phyloP scores from a whole-genome alignment of 2,113 vertebrate species.

The Gorilla gorilla region DNA sequence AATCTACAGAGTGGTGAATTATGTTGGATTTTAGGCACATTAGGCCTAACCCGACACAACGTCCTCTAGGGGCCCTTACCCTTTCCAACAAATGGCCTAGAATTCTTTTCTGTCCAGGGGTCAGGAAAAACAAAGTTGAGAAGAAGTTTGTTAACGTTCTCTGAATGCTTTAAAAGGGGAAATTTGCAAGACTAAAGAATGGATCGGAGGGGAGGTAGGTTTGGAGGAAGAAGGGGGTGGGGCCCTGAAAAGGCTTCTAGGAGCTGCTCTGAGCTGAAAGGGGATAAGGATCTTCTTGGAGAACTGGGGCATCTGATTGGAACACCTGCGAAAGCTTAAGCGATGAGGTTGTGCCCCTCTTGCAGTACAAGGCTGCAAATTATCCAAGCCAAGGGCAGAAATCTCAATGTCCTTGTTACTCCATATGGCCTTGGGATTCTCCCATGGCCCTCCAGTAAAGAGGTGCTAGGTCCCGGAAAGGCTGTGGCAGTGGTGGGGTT shows the following conservation, averaged over 20 bases:
- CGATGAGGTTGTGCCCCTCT: not conserved
- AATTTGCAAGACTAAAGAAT: constrained; percentile 32
- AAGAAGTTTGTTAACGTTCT: not conserved
- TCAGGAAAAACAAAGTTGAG: not conserved
- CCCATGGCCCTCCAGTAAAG: not conserved
- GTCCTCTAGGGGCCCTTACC: not conserved
- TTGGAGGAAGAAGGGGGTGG: not conserved
- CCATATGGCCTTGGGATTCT: not conserved
- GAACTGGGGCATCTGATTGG: not conserved
- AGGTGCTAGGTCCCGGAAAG: not conserved
- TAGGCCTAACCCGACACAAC: not conserved
- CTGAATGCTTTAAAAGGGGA: not conserved
- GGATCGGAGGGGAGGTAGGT: not conserved
- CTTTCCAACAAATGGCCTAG: not conserved
- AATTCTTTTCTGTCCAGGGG: not conserved
- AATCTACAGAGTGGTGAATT: not conserved
- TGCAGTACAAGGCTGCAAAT: not conserved
- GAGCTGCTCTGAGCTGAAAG: not conserved
- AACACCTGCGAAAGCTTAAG: not conserved
- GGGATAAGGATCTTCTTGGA: not conserved
- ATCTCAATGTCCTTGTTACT: not conserved
- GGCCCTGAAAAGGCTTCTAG: not conserved
- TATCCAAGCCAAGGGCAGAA: not conserved
- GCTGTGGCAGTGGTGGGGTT: not conserved
- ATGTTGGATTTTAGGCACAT: not conserved